Conservation (phyloP, 2,797 vertebrate genomes). For the Melanotaenia parkinsoni region DNA sequence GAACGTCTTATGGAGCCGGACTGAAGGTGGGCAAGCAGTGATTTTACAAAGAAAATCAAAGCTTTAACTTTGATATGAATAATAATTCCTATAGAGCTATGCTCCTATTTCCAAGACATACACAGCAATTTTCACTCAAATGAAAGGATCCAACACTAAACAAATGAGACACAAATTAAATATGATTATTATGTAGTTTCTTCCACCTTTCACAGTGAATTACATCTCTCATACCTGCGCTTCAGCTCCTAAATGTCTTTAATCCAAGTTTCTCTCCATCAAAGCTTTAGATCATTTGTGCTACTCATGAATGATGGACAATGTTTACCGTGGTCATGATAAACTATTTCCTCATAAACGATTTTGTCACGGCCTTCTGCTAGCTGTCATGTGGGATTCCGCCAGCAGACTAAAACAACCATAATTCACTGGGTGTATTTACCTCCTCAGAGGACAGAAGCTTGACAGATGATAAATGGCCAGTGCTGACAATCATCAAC, state of each 20-base stretch:
- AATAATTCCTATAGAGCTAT: constrained; percentile 21
- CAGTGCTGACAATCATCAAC: constrained; percentile 93
- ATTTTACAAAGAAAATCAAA: constrained; percentile 49
- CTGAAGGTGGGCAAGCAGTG: constrained; percentile 26
- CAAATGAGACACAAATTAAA: constrained; percentile 59
- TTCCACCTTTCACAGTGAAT: constrained; percentile 44
- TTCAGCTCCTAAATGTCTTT: constrained; percentile 48
- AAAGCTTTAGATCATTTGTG: constrained; percentile 63
- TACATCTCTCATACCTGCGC: constrained; percentile 52
- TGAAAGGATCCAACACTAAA: constrained; percentile 42
- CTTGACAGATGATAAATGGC: constrained; percentile 97
- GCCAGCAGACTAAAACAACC: constrained; percentile 89
- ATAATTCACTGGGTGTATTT: constrained; percentile 94
- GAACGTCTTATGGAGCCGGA: neutral
- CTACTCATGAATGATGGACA: constrained; percentile 73
- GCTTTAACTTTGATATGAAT: constrained; percentile 43
- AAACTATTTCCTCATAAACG: constrained; percentile 88
- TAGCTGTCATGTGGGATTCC: constrained; percentile 88
- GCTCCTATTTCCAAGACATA: constrained; percentile 43
- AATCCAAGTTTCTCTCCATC: constrained; percentile 44
- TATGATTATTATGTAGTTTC: constrained; percentile 24
- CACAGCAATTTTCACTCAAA: constrained; percentile 48
- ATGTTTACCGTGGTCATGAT: constrained; percentile 83
- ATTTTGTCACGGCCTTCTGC: constrained; percentile 85
- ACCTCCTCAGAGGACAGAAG: constrained; percentile 89